Conservation (phyloP, 1,140 invertebrate species). For the Schlechtendalia chinensis region DNA sequence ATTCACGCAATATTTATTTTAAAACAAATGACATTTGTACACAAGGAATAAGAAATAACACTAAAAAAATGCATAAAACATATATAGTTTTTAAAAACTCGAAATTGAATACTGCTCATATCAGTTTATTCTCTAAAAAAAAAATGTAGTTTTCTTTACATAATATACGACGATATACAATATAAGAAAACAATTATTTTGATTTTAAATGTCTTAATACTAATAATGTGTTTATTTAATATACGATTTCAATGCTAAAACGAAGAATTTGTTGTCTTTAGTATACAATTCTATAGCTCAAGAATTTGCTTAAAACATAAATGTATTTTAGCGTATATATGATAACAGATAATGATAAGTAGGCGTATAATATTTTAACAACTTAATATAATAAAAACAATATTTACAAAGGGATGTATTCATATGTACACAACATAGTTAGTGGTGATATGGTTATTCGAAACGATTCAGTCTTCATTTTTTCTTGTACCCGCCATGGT, state of each 20-base stretch:
- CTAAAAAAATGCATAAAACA: too few species aligned
- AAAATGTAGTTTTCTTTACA: neutral
- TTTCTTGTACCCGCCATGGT: conserved; percentile 65
- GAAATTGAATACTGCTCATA: conserved; percentile 20
- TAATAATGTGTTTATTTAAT: neutral
- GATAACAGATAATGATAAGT: conserved; percentile 18
- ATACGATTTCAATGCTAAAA: conserved; percentile 14
- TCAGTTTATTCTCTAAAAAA: conserved; percentile 5
- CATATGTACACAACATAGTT: conserved; percentile 37
- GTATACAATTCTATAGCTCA: neutral
- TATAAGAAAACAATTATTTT: conserved; percentile 28
- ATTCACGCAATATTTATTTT: too few species aligned
- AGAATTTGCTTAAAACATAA: neutral
- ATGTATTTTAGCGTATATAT: neutral
- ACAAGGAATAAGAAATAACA: too few species aligned
- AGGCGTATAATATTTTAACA: conserved; percentile 25
- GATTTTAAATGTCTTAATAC: conserved; percentile 39
- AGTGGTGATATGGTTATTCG: conserved; percentile 19
- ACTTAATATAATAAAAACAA: conserved; percentile 47
- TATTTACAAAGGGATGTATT: conserved; percentile 40
- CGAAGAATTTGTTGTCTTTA: neutral
- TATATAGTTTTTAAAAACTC: neutral
- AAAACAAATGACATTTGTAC: too few species aligned
- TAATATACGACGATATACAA: neutral
- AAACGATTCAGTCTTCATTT: conserved; percentile 57